Base-by-base conservation (phyloP, 1,140 invertebrate genomes). In the Trichonephila clavipes region DNA sequence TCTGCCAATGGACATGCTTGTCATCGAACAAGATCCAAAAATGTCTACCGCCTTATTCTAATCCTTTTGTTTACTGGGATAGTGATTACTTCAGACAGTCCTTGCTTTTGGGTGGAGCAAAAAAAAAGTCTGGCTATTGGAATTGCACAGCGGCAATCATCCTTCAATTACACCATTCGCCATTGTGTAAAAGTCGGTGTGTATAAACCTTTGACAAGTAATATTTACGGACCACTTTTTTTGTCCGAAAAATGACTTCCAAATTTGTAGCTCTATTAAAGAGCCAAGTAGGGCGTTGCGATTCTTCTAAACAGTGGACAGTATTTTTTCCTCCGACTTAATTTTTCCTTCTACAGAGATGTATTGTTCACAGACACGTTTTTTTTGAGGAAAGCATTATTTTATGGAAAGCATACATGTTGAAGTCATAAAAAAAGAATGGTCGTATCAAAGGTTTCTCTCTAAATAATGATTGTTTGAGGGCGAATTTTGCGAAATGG, bases 281-380 rank as follows among this genome's bases (percentile, higher is more conserved):
- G 21, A 89, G 40, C 34, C 87, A 89, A 89, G 51, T 89, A 89
- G 87, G 64, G 87, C 87, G 64, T 89, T 51, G 66, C 87, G 66
- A 72, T 72, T 44, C 61, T 40, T 21, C 61, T 34, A 18, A 72
- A 72, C 69, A 72, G n/a, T 34, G 69, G 69, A 72, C 69, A 72
- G 28, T 72, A 72, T 72, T 28, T 72, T 72, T 72, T 72, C 21
- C 28, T 72, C 19, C 24, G 81, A 58, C 8, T 58, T 82, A 51
- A 83, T 21, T 83, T 83, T 58, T 58, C 81, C 81, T 44, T 19
- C 18, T 72, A 28, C 69, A 72, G 28, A 34, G 28, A 72, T 72
- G 69, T 28, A 72, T 72, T 72, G 24, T 72, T 24, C 0, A 24
- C 16, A 14, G 28, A 40, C 69, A 34, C 24, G 14, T 40, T 72